Evolutionary conservation across 2,113 vertebrate species (phyloP), one percentile per base, ranked within the genome.

Genomic region (Poeciliopsis prolifica): DNA sequence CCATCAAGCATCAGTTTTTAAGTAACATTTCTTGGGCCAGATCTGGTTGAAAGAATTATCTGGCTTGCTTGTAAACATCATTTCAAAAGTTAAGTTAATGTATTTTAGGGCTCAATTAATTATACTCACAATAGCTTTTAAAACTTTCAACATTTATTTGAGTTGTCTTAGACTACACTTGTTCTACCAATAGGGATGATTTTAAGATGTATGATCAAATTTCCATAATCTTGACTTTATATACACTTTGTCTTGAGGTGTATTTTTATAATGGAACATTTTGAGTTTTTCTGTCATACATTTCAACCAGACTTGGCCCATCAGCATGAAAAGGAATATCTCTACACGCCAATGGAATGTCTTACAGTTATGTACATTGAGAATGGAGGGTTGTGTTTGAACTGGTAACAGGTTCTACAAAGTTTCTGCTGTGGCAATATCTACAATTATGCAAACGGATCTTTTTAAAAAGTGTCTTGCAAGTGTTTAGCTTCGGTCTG

Each of bases 381-480:
- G 61, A 61, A 10, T 54, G 61, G 5, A 65, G 24, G 31, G 67
- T 63, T 4, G 3, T 51, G 11, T n/a, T 11, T 24, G 22, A 51
- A 28, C 14, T 58, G 44, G 14, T 42, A 31, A 72, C 4, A 42
- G 24, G 22, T 24, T 3, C 24, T 24, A 10, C 17, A 54, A 37
- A 15, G 51, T n/a, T 7, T 10, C 24, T n/a, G 33, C n/a, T 26
- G 10, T 42, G 69, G 66, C 68, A 69, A 44, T 80, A 80, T 66
- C 22, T 75, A n/a, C 62, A 17, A 79, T 84, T 89, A 90, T 85
- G 85, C 85, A 89, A 88, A 81, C 24, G 54, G 62, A 30, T 65
- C 35, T 24, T 76, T 65, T 81, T 22, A 68, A 70, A 54, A 29
- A 15, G 31, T 67, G 22, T 84, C 48, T 68, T 70, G 76, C 60